Evolutionary conservation across 2,113 vertebrate species (phyloP).

Genomic region (Pangasianodon gigas): DNA sequence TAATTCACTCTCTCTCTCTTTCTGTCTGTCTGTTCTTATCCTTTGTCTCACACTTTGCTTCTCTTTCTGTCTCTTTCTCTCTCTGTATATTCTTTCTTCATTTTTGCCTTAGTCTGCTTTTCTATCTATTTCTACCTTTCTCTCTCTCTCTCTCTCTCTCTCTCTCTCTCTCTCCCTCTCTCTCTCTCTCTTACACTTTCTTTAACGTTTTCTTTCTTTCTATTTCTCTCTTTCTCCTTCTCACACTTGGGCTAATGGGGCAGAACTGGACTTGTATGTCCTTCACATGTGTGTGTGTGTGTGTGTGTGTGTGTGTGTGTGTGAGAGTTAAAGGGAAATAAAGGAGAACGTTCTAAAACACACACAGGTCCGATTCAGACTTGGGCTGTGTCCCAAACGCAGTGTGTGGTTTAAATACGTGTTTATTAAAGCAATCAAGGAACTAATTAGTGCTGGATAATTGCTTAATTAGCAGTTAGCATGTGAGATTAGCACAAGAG

Average conservation of each 20-base stretch:
- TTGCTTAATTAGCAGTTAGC: conserved; percentile 1
- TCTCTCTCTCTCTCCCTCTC: conserved; percentile 11
- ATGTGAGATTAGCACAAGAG: background rate
- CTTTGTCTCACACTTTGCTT: too few species aligned
- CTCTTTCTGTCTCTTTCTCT: background rate
- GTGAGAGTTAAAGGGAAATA: background rate
- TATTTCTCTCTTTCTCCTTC: background rate
- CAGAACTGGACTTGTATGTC: background rate
- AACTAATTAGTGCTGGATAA: background rate
- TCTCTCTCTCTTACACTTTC: background rate
- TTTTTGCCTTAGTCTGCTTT: background rate
- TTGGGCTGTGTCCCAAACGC: background rate
- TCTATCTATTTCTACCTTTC: background rate
- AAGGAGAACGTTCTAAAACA: background rate
- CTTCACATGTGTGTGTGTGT: background rate
- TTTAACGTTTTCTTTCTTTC: background rate
- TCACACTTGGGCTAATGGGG: background rate
- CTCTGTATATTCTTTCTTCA: background rate
- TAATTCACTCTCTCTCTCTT: background rate
- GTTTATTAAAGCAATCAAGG: background rate
- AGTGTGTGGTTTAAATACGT: background rate
- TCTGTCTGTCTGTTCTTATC: too few species aligned
- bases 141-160: background rate
- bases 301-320: background rate
- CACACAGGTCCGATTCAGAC: background rate